Base-by-base conservation (phyloP, 2,113 vertebrate species). In the Eira barbara region DNA sequence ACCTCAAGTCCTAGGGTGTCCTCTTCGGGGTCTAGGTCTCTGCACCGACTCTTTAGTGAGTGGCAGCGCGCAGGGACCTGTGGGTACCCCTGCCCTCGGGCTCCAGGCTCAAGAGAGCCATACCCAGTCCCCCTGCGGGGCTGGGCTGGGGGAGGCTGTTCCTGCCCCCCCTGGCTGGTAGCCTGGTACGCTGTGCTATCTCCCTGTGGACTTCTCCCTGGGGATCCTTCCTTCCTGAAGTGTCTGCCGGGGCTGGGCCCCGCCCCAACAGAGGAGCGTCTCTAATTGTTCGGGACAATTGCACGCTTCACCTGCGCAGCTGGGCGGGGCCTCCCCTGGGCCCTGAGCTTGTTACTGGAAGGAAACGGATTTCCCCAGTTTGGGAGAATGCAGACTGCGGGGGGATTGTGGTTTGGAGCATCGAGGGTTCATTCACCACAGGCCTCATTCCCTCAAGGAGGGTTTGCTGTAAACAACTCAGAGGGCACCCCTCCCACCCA, bases 271-370 rank as follows among this genome's bases (percentile, higher is more conserved):
- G 36, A 15, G n/a, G 14, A 34, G 57, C 2, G 3, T 20, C 65
- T 82, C 73, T 73, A 39, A 71, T 71, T 71, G 71, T 83, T 36
- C 21, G 1, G 63, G 15, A 1, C 39, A 81, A 92, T 85, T 86
- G 78, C 45, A 8, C 0, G 0, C 82, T 4, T 49, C 82, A 34
- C 81, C 89, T 52, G 74, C 1, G 73, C 71, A 17, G 80, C 94
- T 71, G 80, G 83, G 89, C 29, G 8, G 1, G n/a, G 49, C 2
- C 34, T 91, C 95, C 73, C 89, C 79, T 15, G 92, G 83, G 96
- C 63, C 73, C 2, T 34, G 20, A 4, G n/a, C 47, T 95, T 34
- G 45, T 96, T 92, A 20, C 5, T 29, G 73, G 90, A 69, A 93
- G 73, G 73, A 65, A 47, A 21, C 52, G 25, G 25, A 86, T 69